Percentiles rank a stretch among this genome's conserved stretches.
Evolutionary conservation across 2,113 vertebrate species (phyloP).

Genomic region (Lepus timidus): DNA sequence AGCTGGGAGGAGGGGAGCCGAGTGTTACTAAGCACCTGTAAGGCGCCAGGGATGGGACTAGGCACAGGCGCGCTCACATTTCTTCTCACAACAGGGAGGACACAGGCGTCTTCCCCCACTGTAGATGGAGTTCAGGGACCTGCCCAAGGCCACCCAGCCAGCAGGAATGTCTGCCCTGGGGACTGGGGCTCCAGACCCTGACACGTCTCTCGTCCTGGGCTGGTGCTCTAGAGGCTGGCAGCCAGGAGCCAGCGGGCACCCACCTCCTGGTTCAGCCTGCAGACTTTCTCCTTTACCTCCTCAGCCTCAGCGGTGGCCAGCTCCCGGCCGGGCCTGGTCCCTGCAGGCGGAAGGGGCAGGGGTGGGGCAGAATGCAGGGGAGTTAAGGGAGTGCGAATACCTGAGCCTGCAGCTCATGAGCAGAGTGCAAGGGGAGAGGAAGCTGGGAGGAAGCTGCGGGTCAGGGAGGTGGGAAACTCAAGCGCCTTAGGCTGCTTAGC

Average conservation of each 20-base stretch:
- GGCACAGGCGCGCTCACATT: rapidly evolving
- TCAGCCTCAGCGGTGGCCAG: constrained; percentile 91
- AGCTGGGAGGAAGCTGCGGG: neutral
- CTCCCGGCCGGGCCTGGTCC: constrained; percentile 76
- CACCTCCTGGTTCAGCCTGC: constrained; percentile 94
- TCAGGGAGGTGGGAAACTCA: neutral
- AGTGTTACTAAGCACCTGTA: neutral
- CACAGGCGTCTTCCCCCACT: neutral
- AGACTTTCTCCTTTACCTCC: constrained; percentile 93
- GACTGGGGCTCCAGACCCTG: neutral
- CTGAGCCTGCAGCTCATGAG: neutral
- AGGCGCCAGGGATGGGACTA: neutral
- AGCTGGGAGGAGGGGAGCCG: neutral
- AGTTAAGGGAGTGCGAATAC: neutral
- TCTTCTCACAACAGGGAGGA: neutral
- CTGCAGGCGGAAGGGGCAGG: constrained; percentile 56
- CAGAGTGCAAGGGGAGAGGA: neutral
- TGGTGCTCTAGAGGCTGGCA: neutral
- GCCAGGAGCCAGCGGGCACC: neutral
- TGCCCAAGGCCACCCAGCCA: neutral
- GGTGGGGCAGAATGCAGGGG: neutral
- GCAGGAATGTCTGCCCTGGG: neutral
- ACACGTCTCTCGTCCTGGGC: neutral
- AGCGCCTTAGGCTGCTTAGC: neutral
- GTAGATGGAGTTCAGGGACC: neutral